These are phyloP conservation scores for Chloropsis cyanopogon DNA, from an alignment of 2,113 vertebrate species.

Conservation along the genomic window DNA sequence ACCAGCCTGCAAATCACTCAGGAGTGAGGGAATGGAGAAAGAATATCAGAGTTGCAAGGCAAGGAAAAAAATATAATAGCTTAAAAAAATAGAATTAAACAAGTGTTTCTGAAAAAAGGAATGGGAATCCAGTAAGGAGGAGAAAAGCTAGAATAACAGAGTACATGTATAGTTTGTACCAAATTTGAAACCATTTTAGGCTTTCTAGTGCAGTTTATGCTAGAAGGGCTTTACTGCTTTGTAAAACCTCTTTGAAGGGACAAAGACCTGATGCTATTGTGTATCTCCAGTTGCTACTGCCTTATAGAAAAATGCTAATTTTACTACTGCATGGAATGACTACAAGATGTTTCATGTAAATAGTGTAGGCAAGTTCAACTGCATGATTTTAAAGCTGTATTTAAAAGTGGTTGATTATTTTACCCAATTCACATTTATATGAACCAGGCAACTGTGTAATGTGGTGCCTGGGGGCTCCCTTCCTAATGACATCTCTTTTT, in stretches of 20 bases:
- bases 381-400: neutral
- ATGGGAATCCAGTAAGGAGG: neutral
- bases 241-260: neutral
- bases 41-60: neutral
- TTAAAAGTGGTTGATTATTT: constrained; percentile 11
- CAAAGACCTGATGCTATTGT: neutral
- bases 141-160: neutral
- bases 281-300: neutral
- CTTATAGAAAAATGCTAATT: neutral
- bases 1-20: neutral
- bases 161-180: neutral
- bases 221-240: neutral
- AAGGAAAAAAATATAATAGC: neutral
- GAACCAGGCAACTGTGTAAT: constrained; percentile 20
- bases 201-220: neutral
- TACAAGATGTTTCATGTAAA: neutral
- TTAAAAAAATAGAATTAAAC: neutral
- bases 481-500: neutral
- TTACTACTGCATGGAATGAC: neutral
- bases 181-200: neutral
- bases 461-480: neutral
- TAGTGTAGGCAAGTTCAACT: neutral
- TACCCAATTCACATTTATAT: neutral
- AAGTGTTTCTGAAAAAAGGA: neutral
- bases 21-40: neutral